phyloP scores from a whole-genome alignment of 2,113 vertebrate species.

The Thermophis baileyi region DNA sequence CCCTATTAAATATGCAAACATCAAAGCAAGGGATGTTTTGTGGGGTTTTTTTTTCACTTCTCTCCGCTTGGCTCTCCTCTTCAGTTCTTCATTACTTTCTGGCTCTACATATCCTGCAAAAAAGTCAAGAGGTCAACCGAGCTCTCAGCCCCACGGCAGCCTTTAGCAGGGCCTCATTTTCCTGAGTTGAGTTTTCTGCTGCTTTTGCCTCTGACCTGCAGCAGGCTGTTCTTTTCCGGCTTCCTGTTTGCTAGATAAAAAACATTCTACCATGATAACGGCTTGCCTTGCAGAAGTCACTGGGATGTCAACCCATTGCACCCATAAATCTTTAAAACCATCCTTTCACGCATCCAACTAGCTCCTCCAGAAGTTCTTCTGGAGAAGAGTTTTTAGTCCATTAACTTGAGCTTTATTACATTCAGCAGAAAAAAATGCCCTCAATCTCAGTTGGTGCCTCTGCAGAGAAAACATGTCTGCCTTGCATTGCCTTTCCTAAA shows the following conservation, averaged over 20 bases:
- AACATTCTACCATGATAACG: fast-evolving
- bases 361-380: not conserved
- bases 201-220: conserved; percentile 42
- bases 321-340: not conserved
- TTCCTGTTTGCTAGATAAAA: conserved; percentile 58
- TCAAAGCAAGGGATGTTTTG: not conserved
- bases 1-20: not conserved
- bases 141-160: not conserved
- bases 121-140: conserved; percentile 13
- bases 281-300: conserved; percentile 6
- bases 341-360: not conserved
- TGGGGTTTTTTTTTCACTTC: not conserved
- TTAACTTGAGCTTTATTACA: not conserved
- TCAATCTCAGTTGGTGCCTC: not conserved
- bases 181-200: conserved; percentile 34
- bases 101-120: not conserved
- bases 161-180: conserved; percentile 28
- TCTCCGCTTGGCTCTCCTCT: conserved; percentile 6
- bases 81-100: not conserved
- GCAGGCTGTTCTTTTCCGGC: conserved; percentile 54
- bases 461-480: conserved; percentile 18
- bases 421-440: not conserved
- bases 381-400: not conserved
- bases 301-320: not conserved
- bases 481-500: not conserved